Evolutionary conservation across 2,888 invertebrate genomes (phyloP), one percentile per base, ranked within the genome.

Genomic region (Lacanobia oleracea): DNA sequence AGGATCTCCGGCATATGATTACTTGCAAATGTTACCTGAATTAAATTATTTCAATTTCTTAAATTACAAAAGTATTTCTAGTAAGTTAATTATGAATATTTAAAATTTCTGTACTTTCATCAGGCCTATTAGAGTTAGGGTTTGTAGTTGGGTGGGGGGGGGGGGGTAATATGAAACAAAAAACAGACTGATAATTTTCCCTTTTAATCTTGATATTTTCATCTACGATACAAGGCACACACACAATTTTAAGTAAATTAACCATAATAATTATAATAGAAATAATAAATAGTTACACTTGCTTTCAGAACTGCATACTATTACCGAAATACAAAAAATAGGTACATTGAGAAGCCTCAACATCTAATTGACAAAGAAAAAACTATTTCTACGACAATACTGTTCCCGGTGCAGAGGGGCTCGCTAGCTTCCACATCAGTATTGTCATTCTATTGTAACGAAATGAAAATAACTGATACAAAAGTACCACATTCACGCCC

Each of bases 181-280:
- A 93, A 89, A 92, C 91, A 88, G 86, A 86, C 83, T 93, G 94
- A 95, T 95, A 94, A 92, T 96, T 96, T 96, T 96, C 94, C 92
- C 91, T 96, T 96, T 96, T 96, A 96, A 96, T 96, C 95, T 96
- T 96, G 95, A 96, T 96, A 96, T 96, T 96, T 96, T 96, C 95
- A 95, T 96, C 96, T 96, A 96, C 96, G 94, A 97, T 97, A 97
- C 97, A 97, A 97, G 97, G 97, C 97, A 97, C 97, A 97, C 97
- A 96, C 97, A 97, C 96, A 97, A 95, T 95, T 95, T 95, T 94
- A 95, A 95, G 94, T 94, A 95, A 94, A 95, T 93, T 94, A 94
- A 94, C 62, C 61, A 68, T 93, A 90, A 91, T 93, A 93, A 94
- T 92, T 91, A 93, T 93, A 93, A 94, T 92, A 93, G 87, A 92